Evolutionary conservation across 1,140 invertebrate species (phyloP).

Genomic region (Lepidurus couesii): DNA sequence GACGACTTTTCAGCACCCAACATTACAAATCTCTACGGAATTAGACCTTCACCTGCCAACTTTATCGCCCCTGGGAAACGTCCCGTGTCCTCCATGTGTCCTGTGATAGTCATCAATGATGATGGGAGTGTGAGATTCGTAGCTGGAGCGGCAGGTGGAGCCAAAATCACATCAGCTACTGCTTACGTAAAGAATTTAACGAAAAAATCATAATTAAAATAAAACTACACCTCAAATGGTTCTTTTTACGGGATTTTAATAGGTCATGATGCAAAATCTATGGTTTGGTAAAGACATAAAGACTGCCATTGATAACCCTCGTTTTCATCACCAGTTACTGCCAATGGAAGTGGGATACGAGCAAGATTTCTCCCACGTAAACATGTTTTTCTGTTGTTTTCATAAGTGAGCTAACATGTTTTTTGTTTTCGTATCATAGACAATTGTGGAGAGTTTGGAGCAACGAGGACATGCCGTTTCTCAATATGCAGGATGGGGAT

Average conservation of each 20-base stretch:
- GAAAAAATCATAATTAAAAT: no score
- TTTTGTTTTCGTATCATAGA: slow-evolving; percentile 45
- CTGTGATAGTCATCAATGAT: slow-evolving; percentile 68
- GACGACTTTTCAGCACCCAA: slow-evolving; percentile 86
- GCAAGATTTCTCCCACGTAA: slow-evolving; percentile 62
- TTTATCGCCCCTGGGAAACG: slow-evolving; percentile 66
- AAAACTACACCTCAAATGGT: no score
- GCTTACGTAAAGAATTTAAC: slow-evolving; percentile 56
- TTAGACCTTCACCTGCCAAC: slow-evolving; percentile 70
- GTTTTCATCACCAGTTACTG: slow-evolving; percentile 87
- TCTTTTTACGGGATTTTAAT: slow-evolving; percentile 37
- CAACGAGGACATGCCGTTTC: slow-evolving; percentile 59
- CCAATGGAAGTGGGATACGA: slow-evolving; percentile 79
- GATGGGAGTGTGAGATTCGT: slow-evolving; percentile 66
- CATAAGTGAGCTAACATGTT: background rate
- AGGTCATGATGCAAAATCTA: slow-evolving; percentile 72
- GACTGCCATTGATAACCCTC: slow-evolving; percentile 73
- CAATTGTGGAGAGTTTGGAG: slow-evolving; percentile 59
- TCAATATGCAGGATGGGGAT: slow-evolving; percentile 53
- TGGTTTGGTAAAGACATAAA: slow-evolving; percentile 83
- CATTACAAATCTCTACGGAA: slow-evolving; percentile 65
- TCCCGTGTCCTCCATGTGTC: slow-evolving; percentile 86
- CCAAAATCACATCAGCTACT: slow-evolving; percentile 76
- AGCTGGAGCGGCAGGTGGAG: slow-evolving; percentile 86
- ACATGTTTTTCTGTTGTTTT: background rate